These are phyloP conservation scores for Tympanuchus pallidicinctus DNA, from an alignment of 2,113 vertebrate species.

Conservation along the genomic window DNA sequence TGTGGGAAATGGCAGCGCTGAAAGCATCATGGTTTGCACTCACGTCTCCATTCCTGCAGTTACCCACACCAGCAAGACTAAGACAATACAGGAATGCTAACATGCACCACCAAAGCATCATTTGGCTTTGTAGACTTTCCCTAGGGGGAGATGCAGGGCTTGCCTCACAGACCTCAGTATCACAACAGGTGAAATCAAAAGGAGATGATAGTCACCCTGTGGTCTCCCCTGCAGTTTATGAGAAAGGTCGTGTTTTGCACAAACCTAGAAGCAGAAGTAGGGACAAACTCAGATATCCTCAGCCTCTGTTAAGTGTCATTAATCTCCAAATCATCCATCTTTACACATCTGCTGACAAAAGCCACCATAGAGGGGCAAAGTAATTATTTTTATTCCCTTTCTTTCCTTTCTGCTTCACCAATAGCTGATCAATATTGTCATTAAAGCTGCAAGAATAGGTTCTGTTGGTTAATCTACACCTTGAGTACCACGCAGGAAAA, in stretches of 20 bases:
- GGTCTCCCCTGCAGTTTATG: not conserved
- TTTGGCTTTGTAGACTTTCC: not conserved
- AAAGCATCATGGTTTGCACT: not conserved
- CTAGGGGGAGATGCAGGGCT: not conserved
- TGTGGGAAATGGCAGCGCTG: not conserved
- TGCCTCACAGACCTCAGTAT: not conserved
- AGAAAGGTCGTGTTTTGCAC: not conserved
- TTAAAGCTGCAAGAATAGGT: constrained; percentile 53
- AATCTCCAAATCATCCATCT: constrained; percentile 25
- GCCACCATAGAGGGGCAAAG: not conserved
- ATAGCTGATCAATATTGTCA: constrained; percentile 52
- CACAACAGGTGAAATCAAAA: not conserved
- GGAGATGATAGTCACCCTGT: not conserved
- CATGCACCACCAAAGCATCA: not conserved
- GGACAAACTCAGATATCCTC: not conserved
- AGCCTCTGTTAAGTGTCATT: not conserved
- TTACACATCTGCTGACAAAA: constrained; percentile 5
- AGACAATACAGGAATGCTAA: not conserved
- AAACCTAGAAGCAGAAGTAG: not conserved
- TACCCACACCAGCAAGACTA: not conserved
- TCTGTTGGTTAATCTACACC: constrained; percentile 51
- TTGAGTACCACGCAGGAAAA: not conserved
- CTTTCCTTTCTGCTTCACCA: constrained; percentile 45
- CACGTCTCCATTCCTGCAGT: not conserved
- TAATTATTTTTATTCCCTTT: constrained; percentile 55